Base-by-base conservation (phyloP, 1,140 invertebrate species). In the Sycophila sp. region DNA sequence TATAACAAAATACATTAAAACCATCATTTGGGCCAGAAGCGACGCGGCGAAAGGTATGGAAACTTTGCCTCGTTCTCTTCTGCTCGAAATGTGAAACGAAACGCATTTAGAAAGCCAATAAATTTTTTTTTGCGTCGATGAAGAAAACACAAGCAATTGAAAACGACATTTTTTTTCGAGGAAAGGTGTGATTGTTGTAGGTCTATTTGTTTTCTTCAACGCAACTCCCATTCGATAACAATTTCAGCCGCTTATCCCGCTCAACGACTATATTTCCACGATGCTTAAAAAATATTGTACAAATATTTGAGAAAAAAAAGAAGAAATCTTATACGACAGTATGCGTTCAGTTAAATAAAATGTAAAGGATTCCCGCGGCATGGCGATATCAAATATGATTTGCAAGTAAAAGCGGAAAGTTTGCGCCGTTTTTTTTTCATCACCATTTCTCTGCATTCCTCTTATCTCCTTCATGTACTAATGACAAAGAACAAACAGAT, bases 231-330 rank as follows among this genome's bases (percentile, higher is more conserved):
- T 15, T 28, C 15, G 7, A 47, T 47, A 47, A 47, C 42, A 7
- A 22, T 6, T 56, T 62, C 32, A n/a, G n/a, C 32, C 40, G 22
- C 8, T 62, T 36, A 69, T 63, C n/a, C 51, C 22, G 56, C 58
- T 42, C 58, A 69, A n/a, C 60, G 58, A 72, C 47, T 63, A 66
- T 66, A 45, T 69, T 64, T 62, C 59, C 53, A 45, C 32, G 45
- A 40, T 32, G 59, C 65, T 24, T 59, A 45, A 73, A 59, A 38
- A 72, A 55, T 74, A 64, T 68, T 45, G 60, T 47, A 55, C 65
- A 72, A 72, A 4, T 70, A 73, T 53, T 76, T 69, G 51, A 60
- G 69, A 38, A 28, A 69, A 53, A 24, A 72, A 26, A 17, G 19
- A 71, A 6, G 34, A 32, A 40, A 42, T 69, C 58, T 63, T 69